These are phyloP conservation scores for Xenops minutus DNA, from an alignment of 2,797 vertebrate species.

Conservation along the genomic window DNA sequence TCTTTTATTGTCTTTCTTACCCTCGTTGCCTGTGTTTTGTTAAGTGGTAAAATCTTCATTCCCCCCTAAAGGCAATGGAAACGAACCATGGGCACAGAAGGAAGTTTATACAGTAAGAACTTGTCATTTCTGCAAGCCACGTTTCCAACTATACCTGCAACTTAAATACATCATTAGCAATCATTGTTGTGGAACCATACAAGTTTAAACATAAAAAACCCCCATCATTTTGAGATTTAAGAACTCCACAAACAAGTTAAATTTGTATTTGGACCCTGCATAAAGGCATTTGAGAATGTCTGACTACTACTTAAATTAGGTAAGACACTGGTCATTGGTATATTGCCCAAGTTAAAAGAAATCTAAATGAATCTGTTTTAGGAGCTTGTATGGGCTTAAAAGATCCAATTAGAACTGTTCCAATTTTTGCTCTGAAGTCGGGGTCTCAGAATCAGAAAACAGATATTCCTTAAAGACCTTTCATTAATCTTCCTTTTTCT, in stretches of 20 bases:
- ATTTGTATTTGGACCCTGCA: not conserved
- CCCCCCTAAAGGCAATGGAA: not conserved
- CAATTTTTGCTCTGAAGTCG: not conserved
- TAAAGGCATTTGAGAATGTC: not conserved
- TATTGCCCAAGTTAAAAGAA: not conserved
- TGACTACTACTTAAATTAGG: not conserved
- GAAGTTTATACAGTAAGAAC: not conserved
- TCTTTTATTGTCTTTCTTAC: not conserved
- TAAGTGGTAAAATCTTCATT: not conserved
- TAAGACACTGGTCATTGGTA: not conserved
- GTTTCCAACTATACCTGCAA: not conserved
- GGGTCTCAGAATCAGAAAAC: not conserved
- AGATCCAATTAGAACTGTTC: not conserved
- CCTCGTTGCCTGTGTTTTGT: not conserved
- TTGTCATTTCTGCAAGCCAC: not conserved
- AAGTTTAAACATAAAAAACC: not conserved
- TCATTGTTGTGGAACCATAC: rapidly evolving
- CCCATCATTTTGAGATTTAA: not conserved
- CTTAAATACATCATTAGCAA: not conserved
- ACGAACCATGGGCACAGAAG: not conserved
- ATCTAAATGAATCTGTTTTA: not conserved
- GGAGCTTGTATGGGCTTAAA: not conserved
- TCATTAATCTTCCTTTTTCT: not conserved
- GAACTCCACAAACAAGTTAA: not conserved
- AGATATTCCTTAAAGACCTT: not conserved